Evolutionary conservation across 2,113 vertebrate species (phyloP), one percentile per base, ranked within the genome.

Genomic region (Salminus brasiliensis): DNA sequence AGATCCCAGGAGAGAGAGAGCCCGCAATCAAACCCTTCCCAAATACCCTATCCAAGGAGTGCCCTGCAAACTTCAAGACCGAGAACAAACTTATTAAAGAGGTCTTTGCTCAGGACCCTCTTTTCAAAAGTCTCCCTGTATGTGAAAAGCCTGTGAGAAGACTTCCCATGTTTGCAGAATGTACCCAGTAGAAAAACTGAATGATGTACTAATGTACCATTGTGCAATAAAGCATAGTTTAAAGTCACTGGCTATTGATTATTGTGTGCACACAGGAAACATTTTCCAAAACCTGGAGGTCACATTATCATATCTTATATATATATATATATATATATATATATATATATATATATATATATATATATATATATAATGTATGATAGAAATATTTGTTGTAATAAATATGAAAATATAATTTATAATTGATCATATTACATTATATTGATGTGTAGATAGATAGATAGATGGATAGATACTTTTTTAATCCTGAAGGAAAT

Each of bases 21-120:
- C 90, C 92, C 9, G 10, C 0, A 60, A 85, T 93, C 62, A 2
- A 23, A 1, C 5, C 83, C 53, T 93, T 88, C 84, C 91, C 93
- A 36, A 34, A 32, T 9, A 6, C 75, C 8, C 0, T 76, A 2
- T 92, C 92, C 1, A 30, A 76, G 7, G 27, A 89, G 53, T 94
- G 93, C 41, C 83, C 10, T 3, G 10, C 27, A 0, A 0, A 3
- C 1, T 52, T 75, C 70, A 67, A 10, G 15, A 72, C 30, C 0
- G 12, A 11, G 1, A 0, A 0, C 0, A 25, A 0, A 1, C 21
- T 91, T 18, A 80, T 91, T 43, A 71, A 79, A 1, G 5, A 85
- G 52, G 1, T 91, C 43, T 87, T 93, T 45, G 13, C 21, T 0
- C 83, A 91, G 49, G 93, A 93, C 16, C 86, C 88, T 2, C 2